Base-by-base conservation (phyloP, 2,888 invertebrate species). In the Campoplex nolae region DNA sequence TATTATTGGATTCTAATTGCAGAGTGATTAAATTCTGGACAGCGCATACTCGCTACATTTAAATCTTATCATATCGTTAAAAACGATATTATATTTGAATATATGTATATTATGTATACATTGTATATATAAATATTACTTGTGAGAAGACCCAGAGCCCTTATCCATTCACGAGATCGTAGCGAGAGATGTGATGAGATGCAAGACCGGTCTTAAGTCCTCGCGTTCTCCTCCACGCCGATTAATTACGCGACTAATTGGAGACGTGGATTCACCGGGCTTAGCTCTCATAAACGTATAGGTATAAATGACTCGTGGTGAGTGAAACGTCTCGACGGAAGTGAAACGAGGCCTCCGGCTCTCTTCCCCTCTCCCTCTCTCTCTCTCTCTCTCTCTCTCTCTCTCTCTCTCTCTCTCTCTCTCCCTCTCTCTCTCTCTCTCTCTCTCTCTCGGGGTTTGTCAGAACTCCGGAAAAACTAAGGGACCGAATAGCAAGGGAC, bases 191-290 rank as follows among this genome's bases (percentile, higher is more conserved):
- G 73, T 70, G 78, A 87, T 78, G 74, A 78, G 78, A 77, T 62
- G 68, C 23, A 71, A 73, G 71, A 18, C 51, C 56, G 76, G 71
- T 81, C 77, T 84, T 76, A 48, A 73, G 74, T 58, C 58, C 81
- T 68, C 76, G 42, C 76, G 42, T 67, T 73, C 75, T 62, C n/a
- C 65, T 71, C 56, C 23, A 70, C 73, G 71, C 77, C 84, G 85
- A 90, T 90, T 89, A 88, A 89, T 90, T 89, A 87, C 88, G 80
- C 73, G 88, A 88, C 88, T 89, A 89, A 90, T 90, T 90, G 89
- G 85, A 85, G 85, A 87, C 84, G 88, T 74, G 68, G 88, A 88
- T 89, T 88, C 83, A 83, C 74, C 74, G 74, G 81, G 79, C 85
- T 76, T 48, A 76, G 74, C 71, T 73, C 73, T 42, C 51, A 35